Evolutionary conservation across 2,888 invertebrate genomes (phyloP), one percentile per base, ranked within the genome.

Genomic region (Byasa hedistus): DNA sequence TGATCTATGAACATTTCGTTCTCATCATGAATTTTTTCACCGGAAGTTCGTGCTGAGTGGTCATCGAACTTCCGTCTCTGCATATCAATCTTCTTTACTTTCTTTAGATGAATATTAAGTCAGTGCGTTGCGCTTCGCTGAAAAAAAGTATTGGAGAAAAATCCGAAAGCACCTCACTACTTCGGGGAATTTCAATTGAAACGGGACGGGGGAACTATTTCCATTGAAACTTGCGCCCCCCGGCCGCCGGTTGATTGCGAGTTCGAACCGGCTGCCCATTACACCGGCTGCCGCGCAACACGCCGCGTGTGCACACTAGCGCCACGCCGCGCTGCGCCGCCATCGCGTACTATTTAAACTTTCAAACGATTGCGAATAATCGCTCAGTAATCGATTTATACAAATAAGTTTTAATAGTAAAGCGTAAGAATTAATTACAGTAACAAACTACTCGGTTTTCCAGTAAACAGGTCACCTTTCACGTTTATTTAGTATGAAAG

Each of bases 241-340:
- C 56, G 39, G 60, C 57, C 24, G 61, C n/a, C 24, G 23, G 66
- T 55, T 62, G 66, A 66, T 66, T 66, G 63, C 59, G 63, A 59
- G 62, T 23, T 27, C 27, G 63, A 66, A 51, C 62, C 44, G 61
- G 57, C 61, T 54, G 58, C 44, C 66, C 61, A 62, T 66, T 57
- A 66, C 52, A 52, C 54, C 24, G 48, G 57, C 59, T 24, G 56
- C 62, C 51, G 58, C 64, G 58, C 54, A n/a, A 54, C 52, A 44
- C 24, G 21, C 8, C 39, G 24, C n/a, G 55, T 44, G 17, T 44
- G 24, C 39, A 19, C 55, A n/a, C n/a, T n/a, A n/a, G n/a, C n/a
- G n/a, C n/a, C n/a, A n/a, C n/a, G n/a, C n/a, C n/a, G n/a, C n/a
- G n/a, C 36, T 19, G 23, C 39, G 22, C 3, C 24, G 56, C 10